Conservation (phyloP, 2,888 invertebrate genomes). For the Scrobipalpa costella region DNA sequence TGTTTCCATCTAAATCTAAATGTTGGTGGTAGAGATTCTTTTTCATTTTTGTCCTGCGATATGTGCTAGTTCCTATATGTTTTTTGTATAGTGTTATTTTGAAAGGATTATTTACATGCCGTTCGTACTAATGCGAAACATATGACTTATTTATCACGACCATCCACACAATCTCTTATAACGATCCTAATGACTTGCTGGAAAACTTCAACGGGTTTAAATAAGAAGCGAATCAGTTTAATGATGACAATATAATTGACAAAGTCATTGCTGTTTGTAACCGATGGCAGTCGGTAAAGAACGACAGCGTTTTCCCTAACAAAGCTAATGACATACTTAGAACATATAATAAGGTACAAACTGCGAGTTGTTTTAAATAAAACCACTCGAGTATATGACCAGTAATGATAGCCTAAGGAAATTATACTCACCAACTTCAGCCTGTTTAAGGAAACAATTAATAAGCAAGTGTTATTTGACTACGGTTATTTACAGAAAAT, state of each 20-base stretch:
- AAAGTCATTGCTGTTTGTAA: slow-evolving; percentile 43
- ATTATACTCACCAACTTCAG: slow-evolving; percentile 9
- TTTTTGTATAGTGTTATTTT: slow-evolving; percentile 30
- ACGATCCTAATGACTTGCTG: slow-evolving; percentile 35
- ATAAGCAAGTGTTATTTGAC: background rate
- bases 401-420: slow-evolving; percentile 9
- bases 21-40: slow-evolving; percentile 48
- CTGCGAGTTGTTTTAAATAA: slow-evolving; percentile 20
- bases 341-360: slow-evolving; percentile 14
- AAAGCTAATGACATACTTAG: slow-evolving; percentile 39
- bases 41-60: slow-evolving; percentile 35
- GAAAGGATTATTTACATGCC: slow-evolving; percentile 31
- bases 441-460: background rate
- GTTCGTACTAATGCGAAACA: slow-evolving; percentile 33
- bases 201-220: slow-evolving; percentile 42
- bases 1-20: slow-evolving; percentile 39
- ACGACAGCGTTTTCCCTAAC: slow-evolving; percentile 43
- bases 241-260: slow-evolving; percentile 49
- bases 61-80: slow-evolving; percentile 30
- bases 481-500: background rate
- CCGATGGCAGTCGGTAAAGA: slow-evolving; percentile 38
- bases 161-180: slow-evolving; percentile 34
- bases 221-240: slow-evolving; percentile 51
- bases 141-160: slow-evolving; percentile 36
- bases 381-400: background rate